Evolutionary conservation across 2,113 vertebrate species (phyloP), one percentile per base, ranked within the genome.

Genomic region (Mugil cephalus): DNA sequence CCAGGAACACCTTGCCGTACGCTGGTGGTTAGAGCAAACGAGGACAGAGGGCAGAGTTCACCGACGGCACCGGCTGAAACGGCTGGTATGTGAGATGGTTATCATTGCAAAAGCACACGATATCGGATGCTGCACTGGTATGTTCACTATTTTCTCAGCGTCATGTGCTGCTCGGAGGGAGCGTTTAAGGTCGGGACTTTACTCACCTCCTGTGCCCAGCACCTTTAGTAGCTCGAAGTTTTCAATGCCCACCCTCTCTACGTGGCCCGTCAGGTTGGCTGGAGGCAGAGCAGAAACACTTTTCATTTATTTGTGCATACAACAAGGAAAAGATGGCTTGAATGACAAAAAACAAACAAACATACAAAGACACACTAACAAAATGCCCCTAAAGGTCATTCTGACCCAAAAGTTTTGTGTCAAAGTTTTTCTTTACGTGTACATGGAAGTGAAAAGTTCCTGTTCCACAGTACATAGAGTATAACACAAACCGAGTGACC

Each of bases 151-250:
- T 34, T 47, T 19, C 10, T 69, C 10, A 53, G 34, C 39, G 30
- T 45, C 6, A 9, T 11, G 1, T 38, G 66, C 2, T 24, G 8
- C 46, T 62, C 14, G 0, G 24, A 30, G 24, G 5, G 24, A 30
- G 24, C 24, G 24, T 30, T 5, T 30, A 30, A 30, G 24, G 24
- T 30, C 24, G 5, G 5, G 24, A 11, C 10, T 30, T 43, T 38
- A 93, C 96, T 96, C 92, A 98, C 98, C 97, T 94, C 97, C 98
- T 60, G 98, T 99, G 88, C 98, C 98, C 80, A 99, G 93, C 69
- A 99, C 97, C 85, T 98, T 99, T 62, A 99, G 87, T 1, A 99
- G 95, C 88, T 99, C 98, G 62, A 99, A 99, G 92, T 99, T 99
- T 93, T 99, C 97, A 81, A 99, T 99, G 79, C 97, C 97, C 83